Evolutionary conservation across 2,113 vertebrate genomes (phyloP).

Genomic region (Spizaetus ornatus): DNA sequence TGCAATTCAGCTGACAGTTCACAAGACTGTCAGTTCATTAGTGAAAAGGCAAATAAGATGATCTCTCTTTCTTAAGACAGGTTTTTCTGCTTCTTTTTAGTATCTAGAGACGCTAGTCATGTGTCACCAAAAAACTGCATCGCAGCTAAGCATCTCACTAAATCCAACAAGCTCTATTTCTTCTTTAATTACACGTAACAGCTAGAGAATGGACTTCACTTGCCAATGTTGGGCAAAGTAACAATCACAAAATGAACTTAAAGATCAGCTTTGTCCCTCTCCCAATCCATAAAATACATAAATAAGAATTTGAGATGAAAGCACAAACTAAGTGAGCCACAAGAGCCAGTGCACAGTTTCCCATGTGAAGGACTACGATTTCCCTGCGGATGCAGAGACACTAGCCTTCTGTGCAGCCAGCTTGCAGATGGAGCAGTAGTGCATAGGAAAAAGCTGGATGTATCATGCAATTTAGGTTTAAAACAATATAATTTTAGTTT

Average conservation of each 20-base stretch:
- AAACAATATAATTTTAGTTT: conserved; percentile 45
- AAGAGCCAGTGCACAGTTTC: not conserved
- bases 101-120: not conserved
- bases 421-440: not conserved
- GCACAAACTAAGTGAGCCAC: not conserved
- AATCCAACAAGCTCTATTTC: not conserved
- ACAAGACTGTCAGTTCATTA: not conserved
- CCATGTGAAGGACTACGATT: not conserved
- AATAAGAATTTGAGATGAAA: not conserved
- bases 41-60: not conserved
- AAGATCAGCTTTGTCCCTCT: not conserved
- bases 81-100: not conserved
- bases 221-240: not conserved
- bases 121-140: not conserved
- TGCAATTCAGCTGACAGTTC: not conserved
- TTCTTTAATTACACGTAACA: not conserved
- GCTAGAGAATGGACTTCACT: not conserved
- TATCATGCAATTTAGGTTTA: conserved; percentile 44
- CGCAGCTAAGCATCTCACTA: not conserved
- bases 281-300: not conserved
- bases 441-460: not conserved
- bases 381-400: not conserved
- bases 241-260: not conserved
- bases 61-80: not conserved
- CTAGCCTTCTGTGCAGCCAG: not conserved